Base-by-base conservation (phyloP, 2,797 vertebrate genomes). In the Pseudotriccus pelzelni region DNA sequence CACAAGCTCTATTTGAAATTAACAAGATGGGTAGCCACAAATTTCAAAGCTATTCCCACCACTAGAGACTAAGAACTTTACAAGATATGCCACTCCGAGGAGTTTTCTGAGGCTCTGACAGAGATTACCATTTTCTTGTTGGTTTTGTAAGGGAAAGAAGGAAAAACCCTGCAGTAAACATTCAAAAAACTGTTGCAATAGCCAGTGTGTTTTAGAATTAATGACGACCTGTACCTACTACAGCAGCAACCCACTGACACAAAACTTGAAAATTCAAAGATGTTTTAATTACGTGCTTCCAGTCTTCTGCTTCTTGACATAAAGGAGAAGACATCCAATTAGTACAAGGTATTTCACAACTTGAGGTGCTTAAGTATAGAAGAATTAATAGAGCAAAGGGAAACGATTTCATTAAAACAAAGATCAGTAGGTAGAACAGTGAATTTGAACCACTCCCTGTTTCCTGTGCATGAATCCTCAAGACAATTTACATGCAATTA, bases 401-500 rank as follows among this genome's bases (percentile, higher is more conserved):
- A 72, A 53, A 81, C 76, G 0, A 52, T 12, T 67, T 60, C 49
- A 80, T 64, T 91, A 78, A 87, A 89, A 73, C 2, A 0, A 84
- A 74, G 30, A 79, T 69, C 46, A 73, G 56, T 86, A 87, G 0
- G 23, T 27, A 23, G 23, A 84, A 18, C 25, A 37, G 36, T 10
- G 36, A 89, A 82, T 44, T 80, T 30, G 66, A 91, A 89, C 53
- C 60, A 68, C 82, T 94, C 84, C 76, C 58, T 0, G 2, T 75
- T 93, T 86, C 80, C 62, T 78, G n/a, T 44, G 28, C 46, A 22
- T 83, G 37, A 94, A 72, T 83, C 60, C 36, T 43, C 8, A 0
- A 53, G 53, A 53, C 93, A 96, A 94, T 86, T 89, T 69, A 81
- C 22, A 64, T 14, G 25, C 76, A 93, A 92, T 92, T 92, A 94